Base-by-base conservation (phyloP, 2,888 invertebrate genomes). In the Macaria notata region DNA sequence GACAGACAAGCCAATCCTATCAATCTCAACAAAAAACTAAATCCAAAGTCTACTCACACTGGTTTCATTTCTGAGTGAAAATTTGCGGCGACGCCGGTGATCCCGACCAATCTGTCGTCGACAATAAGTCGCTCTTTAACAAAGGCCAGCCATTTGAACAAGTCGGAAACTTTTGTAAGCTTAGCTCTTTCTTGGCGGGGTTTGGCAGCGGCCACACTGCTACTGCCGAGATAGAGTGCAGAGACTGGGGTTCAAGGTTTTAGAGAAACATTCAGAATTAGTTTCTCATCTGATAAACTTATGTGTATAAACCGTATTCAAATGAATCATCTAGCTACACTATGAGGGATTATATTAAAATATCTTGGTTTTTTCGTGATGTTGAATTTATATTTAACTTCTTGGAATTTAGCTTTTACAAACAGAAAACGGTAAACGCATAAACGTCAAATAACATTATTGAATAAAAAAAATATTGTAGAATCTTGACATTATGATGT, bases 111-210 rank as follows among this genome's bases (percentile, higher is more conserved):
- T 90, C 90, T 90, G 88, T 89, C 87, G 83, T 83, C 86, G 89
- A 91, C 90, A 91, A 90, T 90, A 91, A 88, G 89, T 90, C 86
- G 83, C 80, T 83, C 81, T 82, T 83, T 81, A 86, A 91, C 90
- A 91, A 91, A 90, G 88, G 90, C 90, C 82, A 84, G 82, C 89
- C 86, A 88, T 91, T 90, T 84, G 87, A 90, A 90, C 89, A 85
- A 90, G 88, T 88, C 85, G 86, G 84, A 82, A 89, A 91, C 87
- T 90, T 91, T 89, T 88, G 90, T 88, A 87, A 89, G 88, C 87
- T 88, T 83, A 86, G 88, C 86, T 88, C 86, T 87, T 86, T 87
- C 88, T 84, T 78, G 70, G 80, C 83, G 82, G 83, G 75, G 83
- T 85, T 88, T 89, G 89, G 88, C 89, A 89, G 76, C 79, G 76